Base-by-base conservation (phyloP, 2,888 invertebrate genomes). In the Drosophila limbata region DNA sequence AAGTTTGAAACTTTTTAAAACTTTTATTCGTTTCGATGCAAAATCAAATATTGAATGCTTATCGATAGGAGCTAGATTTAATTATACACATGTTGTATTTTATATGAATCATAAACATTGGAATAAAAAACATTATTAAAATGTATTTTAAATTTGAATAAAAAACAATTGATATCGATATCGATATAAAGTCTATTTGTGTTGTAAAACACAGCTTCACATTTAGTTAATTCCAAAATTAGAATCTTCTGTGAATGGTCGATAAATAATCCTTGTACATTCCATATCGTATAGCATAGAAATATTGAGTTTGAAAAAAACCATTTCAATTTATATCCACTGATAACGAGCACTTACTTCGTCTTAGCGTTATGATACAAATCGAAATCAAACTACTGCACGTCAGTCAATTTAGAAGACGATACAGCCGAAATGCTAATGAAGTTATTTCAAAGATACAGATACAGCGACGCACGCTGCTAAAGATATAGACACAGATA, bases 401-500 rank as follows among this genome's bases (percentile, higher is more conserved):
- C 17, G 59, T 66, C 61, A 61, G 53, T 66, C 40, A 53, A 28
- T 25, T 40, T 39, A 33, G 11, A 42, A 66, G 47, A 55, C 35
- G 50, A 39, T 51, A 47, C 28, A 39, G 50, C 17, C 51, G 25
- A 62, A 53, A 62, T 66, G 74, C 69, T 66, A 75, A 74, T 75
- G 60, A 70, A 75, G 60, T 70, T 63, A 63, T 62, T 67, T 42
- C 63, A 45, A 48, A 70, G 47, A 51, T 28, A 47, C 31, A 59
- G 21, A 42, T 25, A 33, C 11, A 40, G 37, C n/a, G 8, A 37
- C 37, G n/a, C n/a, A 37, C n/a, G n/a, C 37, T 6, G 37, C 1
- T 5, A 37, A n/a, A 37, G 37, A 61, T 53, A 35, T 39, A 59
- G 45, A 37, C 53, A 39, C 44, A 56, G 56, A 37, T 52, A 47